Evolutionary conservation across 2,113 vertebrate genomes (phyloP).

Genomic region (Clarias batrachus): DNA sequence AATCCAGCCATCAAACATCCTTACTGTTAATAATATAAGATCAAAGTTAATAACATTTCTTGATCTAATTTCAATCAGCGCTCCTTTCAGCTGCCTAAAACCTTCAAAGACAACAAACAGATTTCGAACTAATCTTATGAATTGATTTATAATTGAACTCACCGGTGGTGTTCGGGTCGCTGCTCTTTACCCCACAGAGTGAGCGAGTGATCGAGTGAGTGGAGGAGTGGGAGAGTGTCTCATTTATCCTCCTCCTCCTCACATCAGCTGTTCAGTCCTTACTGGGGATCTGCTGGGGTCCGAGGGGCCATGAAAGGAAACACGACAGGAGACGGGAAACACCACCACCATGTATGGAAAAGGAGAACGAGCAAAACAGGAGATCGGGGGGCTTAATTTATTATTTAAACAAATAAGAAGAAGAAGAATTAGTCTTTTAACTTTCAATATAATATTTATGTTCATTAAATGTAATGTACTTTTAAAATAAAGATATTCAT

Average conservation of each 20-base stretch:
- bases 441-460: neutral
- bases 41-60: neutral
- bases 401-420: neutral
- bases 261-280: slow-evolving; percentile 23
- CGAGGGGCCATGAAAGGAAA: neutral
- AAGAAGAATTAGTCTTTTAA: neutral
- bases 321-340: neutral
- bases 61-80: neutral
- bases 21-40: neutral
- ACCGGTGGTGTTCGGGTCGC: neutral
- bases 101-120: neutral
- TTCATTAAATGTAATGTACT: neutral
- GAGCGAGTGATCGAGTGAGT: neutral
- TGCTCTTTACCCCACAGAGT: slow-evolving; percentile 9
- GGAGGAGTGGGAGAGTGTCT: neutral
- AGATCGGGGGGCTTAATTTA: neutral
- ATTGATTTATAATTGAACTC: neutral
- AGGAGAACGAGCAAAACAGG: neutral
- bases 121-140: neutral
- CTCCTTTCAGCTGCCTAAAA: neutral
- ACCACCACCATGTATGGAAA: neutral
- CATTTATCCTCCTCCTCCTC: slow-evolving; percentile 19
- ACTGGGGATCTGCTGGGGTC: neutral
- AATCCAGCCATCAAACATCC: neutral
- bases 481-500: neutral